phyloP scores from a whole-genome alignment of 1,140 invertebrate genomes.

The Drosophila orosa region DNA sequence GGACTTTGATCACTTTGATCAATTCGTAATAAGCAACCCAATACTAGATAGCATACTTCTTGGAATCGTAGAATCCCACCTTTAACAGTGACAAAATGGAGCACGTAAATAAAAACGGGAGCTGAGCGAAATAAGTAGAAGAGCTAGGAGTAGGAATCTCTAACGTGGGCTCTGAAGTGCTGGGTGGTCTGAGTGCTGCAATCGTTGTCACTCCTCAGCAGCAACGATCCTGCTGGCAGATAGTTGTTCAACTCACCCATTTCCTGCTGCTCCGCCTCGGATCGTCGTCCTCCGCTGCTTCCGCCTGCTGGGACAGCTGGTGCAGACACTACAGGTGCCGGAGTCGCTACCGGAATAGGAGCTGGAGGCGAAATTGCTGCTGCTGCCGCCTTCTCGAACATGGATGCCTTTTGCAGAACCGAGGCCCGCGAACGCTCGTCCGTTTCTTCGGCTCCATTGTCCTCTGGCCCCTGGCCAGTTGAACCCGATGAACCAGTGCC shows the following conservation, averaged over 20 bases:
- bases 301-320: constrained; percentile 25
- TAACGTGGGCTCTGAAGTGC: constrained; percentile 35
- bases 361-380: constrained; percentile 54
- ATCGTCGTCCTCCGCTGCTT: constrained; percentile 31
- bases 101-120: constrained; percentile 13
- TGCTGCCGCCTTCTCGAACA: constrained; percentile 83
- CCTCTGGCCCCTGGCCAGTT: constrained; percentile 1
- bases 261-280: constrained; percentile 75
- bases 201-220: constrained; percentile 19
- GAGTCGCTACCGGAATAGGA: constrained; percentile 17
- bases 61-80: not conserved
- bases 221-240: constrained; percentile 5
- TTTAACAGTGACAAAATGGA: not conserved
- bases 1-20: no score
- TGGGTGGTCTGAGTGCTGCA: constrained; percentile 12
- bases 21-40: not conserved
- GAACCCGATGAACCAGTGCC: constrained; percentile 6
- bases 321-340: constrained; percentile 10
- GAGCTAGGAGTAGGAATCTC: constrained; percentile 6
- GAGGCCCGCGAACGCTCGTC: constrained; percentile 80
- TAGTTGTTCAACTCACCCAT: constrained; percentile 70
- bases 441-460: constrained; percentile 47
- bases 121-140: not conserved
- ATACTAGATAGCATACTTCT: not conserved
- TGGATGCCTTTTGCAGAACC: constrained; percentile 81